phyloP scores from a whole-genome alignment of 2,797 vertebrate genomes.

The Hippoglossus hippoglossus region DNA sequence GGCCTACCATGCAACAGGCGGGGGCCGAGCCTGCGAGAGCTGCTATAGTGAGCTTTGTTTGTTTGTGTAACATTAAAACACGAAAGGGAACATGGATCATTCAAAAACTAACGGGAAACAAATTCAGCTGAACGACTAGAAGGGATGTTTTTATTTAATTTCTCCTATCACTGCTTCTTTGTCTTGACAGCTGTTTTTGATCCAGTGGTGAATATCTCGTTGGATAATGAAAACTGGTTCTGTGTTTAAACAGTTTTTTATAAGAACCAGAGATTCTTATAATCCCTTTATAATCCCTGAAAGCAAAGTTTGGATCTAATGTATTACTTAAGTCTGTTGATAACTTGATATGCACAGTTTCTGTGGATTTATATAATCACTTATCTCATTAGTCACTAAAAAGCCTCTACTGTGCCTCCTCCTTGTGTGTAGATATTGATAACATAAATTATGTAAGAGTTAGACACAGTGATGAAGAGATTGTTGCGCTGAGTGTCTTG shows the following conservation, averaged over 20 bases:
- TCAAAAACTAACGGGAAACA: not conserved
- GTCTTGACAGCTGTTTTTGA: conserved; percentile 6
- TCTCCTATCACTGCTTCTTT: not conserved
- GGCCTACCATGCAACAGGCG: conserved; percentile 87
- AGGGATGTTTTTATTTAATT: conserved; percentile 7
- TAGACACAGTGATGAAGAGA: conserved; percentile 2
- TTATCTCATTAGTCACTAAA: not conserved
- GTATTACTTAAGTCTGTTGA: too few species aligned
- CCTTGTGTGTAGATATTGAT: conserved; percentile 25
- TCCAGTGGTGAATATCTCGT: conserved; percentile 10
- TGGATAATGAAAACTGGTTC: not conserved
- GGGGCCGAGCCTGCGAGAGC: conserved; percentile 96
- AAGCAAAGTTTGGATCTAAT: not conserved
- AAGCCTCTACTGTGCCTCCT: not conserved
- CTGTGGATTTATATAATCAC: too few species aligned
- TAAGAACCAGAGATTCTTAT: not conserved
- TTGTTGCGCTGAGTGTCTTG: conserved; percentile 2
- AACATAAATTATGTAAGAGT: conserved; percentile 16
- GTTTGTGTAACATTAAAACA: conserved; percentile 25
- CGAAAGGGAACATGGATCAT: conserved; percentile 10
- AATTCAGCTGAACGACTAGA: conserved; percentile 3
- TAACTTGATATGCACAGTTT: not conserved
- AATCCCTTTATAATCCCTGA: too few species aligned
- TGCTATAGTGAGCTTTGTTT: conserved; percentile 91
- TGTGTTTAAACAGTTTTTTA: not conserved